Evolutionary conservation across 2,797 vertebrate species (phyloP), one percentile per base, ranked within the genome.

Genomic region (Nannoperca australis): DNA sequence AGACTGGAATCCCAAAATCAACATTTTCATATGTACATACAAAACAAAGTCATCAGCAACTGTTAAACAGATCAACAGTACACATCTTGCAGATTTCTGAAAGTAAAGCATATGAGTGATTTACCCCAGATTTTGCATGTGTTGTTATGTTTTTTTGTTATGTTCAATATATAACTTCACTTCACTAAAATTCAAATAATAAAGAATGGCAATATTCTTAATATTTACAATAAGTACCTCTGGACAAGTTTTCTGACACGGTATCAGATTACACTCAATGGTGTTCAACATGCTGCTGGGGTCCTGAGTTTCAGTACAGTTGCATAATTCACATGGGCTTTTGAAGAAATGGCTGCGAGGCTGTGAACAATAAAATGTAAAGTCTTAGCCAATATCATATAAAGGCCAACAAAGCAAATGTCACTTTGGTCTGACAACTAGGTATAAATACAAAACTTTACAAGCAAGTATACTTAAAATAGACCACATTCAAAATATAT

Each of bases 241-340:
- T 30, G 34, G 9, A 67, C 97, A 97, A 0, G 38, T 0, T 0
- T 0, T 54, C 1, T 15, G 0, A 69, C 97, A 97, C 0, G 0
- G 0, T 0, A 4, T 0, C 47, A 38, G 0, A 20, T 44, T 0
- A 78, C 96, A 98, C 0, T 38, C 1, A 44, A 93, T 24, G 0
- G 0, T 0, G 4, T 93, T 90, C 69, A 82, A 47, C 2, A 69
- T 42, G 49, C 69, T 84, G 3, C 0, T 18, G 8, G 82, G 51
- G 77, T 95, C 82, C 77, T 77, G 69, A 32, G 4, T 38, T 3
- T 67, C 0, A 49, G 76, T 89, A 78, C 97, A 98, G 45, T 0
- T 50, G 66, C 97, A 98, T 0, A 3, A 73, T 71, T 95, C 80
- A 92, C 97, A 98, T 7, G 32, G 75, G 1, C 36, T 0, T 1